Percentiles rank a stretch among this genome's conserved stretches.
These are phyloP conservation scores for Elysia crispata DNA, from an alignment of 2,888 invertebrate genomes.

Conservation along the genomic window DNA sequence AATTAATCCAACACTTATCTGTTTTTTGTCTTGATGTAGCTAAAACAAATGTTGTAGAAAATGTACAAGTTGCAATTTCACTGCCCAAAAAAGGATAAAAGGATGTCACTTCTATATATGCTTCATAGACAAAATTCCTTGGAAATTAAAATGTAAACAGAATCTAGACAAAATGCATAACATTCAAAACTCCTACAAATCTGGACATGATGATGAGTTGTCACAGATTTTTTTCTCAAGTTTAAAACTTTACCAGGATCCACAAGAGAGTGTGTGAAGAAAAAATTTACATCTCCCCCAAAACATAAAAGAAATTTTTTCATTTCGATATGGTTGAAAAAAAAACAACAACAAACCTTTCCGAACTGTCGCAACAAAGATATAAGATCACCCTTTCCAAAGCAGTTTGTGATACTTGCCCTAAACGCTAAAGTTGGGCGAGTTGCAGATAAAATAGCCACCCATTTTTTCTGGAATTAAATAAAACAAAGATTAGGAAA, in stretches of 20 bases:
- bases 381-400: constrained; percentile 97
- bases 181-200: background rate
- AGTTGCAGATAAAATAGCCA: constrained; percentile 93
- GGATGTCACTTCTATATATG: background rate
- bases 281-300: no score
- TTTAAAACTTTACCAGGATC: no score
- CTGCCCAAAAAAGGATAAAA: background rate
- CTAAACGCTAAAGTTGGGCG: constrained; percentile 99
- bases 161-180: no score
- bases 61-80: no score
- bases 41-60: constrained; percentile 57
- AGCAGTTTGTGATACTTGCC: constrained; percentile 98
- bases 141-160: no score
- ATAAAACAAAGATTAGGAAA: constrained; percentile 23
- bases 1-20: constrained; percentile 98
- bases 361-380: constrained; percentile 96
- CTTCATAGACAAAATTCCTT: no score
- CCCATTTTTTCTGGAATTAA: constrained; percentile 88
- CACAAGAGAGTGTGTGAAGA: no score
- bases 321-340: no score
- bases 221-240: no score
- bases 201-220: no score
- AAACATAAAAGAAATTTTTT: no score
- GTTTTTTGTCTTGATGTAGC: constrained; percentile 96
- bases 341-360: constrained; percentile 80